Evolutionary conservation across 2,797 vertebrate species (phyloP), one percentile per base, ranked within the genome.

Genomic region (Falco concolor): DNA sequence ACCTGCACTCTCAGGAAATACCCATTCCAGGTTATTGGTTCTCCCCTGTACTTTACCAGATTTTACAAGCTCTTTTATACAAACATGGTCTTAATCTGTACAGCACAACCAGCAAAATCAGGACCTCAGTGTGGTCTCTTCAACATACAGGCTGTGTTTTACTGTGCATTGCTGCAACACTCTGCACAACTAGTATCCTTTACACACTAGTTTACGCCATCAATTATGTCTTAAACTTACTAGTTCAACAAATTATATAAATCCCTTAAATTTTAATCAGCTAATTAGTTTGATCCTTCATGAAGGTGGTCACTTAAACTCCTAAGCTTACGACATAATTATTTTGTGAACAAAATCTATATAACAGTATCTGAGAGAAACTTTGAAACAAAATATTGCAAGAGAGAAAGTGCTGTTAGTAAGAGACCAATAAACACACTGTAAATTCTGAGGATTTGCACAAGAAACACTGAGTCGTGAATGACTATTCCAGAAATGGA

Each of bases 401-500:
- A 94, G 79, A 82, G 60, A 94, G 72, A 93, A 80, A 85, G 42
- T 93, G 65, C 59, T 90, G 69, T 77, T 94, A 69, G 80, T 91
- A 81, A 95, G 89, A 96, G 87, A 94, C 36, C 87, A 92, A 90
- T 95, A 90, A 91, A 95, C 84, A 94, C 42, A 82, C 61, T 93
- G 79, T 89, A 96, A 97, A 94, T 96, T 93, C 90, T 64, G 54
- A 95, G 86, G 44, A 86, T 65, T 94, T 97, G 86, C 84, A 94
- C 86, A 56, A 93, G 95, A 96, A 95, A 77, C 80, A 92, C 73
- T 92, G 72, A 75, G 82, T 89, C 14, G 57, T 95, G 79, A 92
- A 92, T 97, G 84, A 88, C 52, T 96, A 89, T 97, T 96, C 85
- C 91, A 97, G 89, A 96, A 97, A 82, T 87, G 89, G 92, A 97